phyloP scores from a whole-genome alignment of 2,113 vertebrate species.

The Dendrocopos noguchii region DNA sequence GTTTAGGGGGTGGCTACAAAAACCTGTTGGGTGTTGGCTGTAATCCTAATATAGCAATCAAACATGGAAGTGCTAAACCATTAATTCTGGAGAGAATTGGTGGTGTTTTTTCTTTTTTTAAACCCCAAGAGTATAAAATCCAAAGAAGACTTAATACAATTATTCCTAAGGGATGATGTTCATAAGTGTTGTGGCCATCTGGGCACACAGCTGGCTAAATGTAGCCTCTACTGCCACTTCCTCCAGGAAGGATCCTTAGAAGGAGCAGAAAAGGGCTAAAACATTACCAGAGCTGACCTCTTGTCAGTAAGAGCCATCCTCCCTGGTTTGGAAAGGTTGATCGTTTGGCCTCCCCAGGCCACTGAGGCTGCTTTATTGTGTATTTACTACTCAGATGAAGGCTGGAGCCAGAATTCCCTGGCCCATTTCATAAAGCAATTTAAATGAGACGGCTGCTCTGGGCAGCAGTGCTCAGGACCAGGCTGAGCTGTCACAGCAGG shows the following conservation, averaged over 20 bases:
- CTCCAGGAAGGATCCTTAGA: conserved; percentile 61
- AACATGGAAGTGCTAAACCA: not conserved
- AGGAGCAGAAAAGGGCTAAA: conserved; percentile 68
- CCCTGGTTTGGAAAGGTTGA: conserved; percentile 71
- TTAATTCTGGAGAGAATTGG: not conserved
- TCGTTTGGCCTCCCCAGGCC: conserved; percentile 63
- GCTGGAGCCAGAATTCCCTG: conserved; percentile 57
- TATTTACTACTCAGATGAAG: conserved; percentile 65
- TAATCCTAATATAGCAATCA: conserved; percentile 27
- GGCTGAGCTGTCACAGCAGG: conserved; percentile 24
- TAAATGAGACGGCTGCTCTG: conserved; percentile 31
- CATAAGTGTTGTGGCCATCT: conserved; percentile 65
- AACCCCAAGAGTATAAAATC: not conserved
- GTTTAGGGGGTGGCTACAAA: conserved; percentile 51
- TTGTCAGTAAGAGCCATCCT: conserved; percentile 64
- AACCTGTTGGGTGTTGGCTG: not conserved
- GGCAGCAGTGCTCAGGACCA: not conserved
- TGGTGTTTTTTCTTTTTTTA: not conserved
- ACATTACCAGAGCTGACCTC: conserved; percentile 60
- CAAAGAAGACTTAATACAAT: conserved; percentile 43
- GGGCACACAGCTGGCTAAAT: conserved; percentile 71
- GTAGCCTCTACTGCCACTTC: conserved; percentile 49
- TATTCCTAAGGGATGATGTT: conserved; percentile 45
- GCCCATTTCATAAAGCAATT: conserved; percentile 61
- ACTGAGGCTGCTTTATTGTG: conserved; percentile 60